Evolutionary conservation across 1,140 invertebrate species (phyloP), one percentile per base, ranked within the genome.

Genomic region (Glomeris maerens): DNA sequence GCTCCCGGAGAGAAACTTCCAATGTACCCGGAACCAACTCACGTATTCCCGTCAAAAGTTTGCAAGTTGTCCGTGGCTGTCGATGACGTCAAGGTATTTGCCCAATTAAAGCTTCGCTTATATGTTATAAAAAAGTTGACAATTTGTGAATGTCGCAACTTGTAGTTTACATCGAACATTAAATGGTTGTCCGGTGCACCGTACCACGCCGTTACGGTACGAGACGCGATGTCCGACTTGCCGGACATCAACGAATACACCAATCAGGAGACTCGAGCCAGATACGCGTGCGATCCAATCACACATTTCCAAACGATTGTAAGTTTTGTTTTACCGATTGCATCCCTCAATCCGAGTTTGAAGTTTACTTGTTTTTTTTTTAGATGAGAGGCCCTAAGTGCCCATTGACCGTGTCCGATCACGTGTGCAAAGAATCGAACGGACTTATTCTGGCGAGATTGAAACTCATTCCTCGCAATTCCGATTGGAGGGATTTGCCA

Each of bases 401-500:
- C 57, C 69, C 71, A 40, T 66, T 70, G 0, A 66, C 76, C 36
- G 60, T 87, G 10, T 65, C 72, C 4, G 85, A 90, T 65, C 86
- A 92, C 57, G 78, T 88, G 53, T 89, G 84, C 59, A 90, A 89
- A 64, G 80, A 86, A 53, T 85, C 90, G 82, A 78, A 78, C 31
- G 73, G 80, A 1, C 63, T 90, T 14, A 81, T 87, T 2, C 79
- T 80, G 61, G 81, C 82, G 2, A 72, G 87, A 42, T 88, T 92
- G 58, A 68, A 72, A 29, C 70, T 84, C 53, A 80, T 90, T 52
- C 87, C 87, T 20, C 76, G 75, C 1, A 71, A 69, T 10, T 80
- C 83, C 3, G 86, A 92, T 63, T 92, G 87, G 87, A 72, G 86
- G 49, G 84, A 89, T 67, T 67, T 92, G 5, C 87, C 87, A 0